phyloP scores from a whole-genome alignment of 2,797 vertebrate genomes.

The Heterohyrax brucei region DNA sequence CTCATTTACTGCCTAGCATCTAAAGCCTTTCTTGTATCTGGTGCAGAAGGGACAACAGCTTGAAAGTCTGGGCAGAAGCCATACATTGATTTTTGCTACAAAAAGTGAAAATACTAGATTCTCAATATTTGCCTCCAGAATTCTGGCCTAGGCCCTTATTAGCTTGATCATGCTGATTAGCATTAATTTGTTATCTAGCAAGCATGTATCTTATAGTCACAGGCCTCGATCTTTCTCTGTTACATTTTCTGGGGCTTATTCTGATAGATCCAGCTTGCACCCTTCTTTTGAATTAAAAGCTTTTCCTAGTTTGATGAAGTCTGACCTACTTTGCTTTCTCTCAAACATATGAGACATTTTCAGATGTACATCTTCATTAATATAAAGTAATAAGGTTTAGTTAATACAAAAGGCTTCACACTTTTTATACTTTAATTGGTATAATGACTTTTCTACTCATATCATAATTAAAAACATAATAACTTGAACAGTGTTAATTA shows the following conservation, averaged over 20 bases:
- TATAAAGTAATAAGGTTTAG: background rate
- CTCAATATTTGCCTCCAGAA: background rate
- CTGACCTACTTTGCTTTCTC: background rate
- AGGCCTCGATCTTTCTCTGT: background rate
- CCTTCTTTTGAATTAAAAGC: background rate
- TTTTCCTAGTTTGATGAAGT: constrained; percentile 8
- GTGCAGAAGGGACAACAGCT: rapidly evolving
- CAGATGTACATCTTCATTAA: constrained; percentile 42
- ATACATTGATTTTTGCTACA: background rate
- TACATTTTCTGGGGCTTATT: background rate
- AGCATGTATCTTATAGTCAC: background rate
- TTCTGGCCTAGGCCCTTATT: background rate
- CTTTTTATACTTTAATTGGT: constrained; percentile 48
- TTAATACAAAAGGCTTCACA: constrained; percentile 50
- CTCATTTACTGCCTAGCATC: background rate
- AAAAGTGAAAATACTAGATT: background rate
- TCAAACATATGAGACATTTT: constrained; percentile 22
- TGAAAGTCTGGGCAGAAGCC: background rate
- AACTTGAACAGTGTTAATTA: constrained; percentile 25
- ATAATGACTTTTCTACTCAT: constrained; percentile 38
- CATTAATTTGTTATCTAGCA: background rate
- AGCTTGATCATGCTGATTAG: background rate
- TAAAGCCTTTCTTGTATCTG: background rate
- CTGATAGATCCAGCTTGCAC: background rate
- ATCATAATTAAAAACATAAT: constrained; percentile 33